These are phyloP conservation scores for Merluccius polli DNA, from an alignment of 2,797 vertebrate species.

Conservation along the genomic window DNA sequence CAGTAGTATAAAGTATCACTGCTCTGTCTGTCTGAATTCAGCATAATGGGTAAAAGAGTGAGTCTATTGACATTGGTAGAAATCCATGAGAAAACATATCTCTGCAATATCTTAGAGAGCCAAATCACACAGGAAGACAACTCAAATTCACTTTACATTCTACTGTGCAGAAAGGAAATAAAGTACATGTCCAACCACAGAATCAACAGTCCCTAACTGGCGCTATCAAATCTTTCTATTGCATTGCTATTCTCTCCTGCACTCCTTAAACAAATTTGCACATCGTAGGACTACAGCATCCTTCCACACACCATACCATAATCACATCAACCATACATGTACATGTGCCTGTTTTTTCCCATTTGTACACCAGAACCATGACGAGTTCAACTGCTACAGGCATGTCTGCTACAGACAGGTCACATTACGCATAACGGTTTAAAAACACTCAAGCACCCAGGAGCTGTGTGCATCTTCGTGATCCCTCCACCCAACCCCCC, in stretches of 20 bases:
- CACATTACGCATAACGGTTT: neutral
- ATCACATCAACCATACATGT: conserved; percentile 40
- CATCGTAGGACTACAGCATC: conserved; percentile 13
- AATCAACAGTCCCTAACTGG: neutral
- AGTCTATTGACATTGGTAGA: neutral
- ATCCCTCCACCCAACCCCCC: neutral
- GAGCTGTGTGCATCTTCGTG: neutral
- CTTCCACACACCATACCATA: conserved; percentile 45
- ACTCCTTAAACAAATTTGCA: neutral
- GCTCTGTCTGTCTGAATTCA: neutral
- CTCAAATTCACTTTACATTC: neutral
- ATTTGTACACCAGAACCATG: no score
- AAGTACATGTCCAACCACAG: neutral
- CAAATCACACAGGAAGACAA: neutral
- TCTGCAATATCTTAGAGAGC: no score
- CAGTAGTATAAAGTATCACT: neutral
- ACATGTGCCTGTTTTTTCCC: neutral
- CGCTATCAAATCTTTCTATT: neutral
- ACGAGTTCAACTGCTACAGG: neutral
- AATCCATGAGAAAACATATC: neutral
- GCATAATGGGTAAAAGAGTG: neutral
- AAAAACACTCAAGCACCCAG: neutral
- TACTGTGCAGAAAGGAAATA: neutral
- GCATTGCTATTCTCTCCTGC: neutral
- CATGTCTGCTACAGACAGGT: neutral